phyloP scores from a whole-genome alignment of 2,888 invertebrate genomes.

The Celastrina argiolus region DNA sequence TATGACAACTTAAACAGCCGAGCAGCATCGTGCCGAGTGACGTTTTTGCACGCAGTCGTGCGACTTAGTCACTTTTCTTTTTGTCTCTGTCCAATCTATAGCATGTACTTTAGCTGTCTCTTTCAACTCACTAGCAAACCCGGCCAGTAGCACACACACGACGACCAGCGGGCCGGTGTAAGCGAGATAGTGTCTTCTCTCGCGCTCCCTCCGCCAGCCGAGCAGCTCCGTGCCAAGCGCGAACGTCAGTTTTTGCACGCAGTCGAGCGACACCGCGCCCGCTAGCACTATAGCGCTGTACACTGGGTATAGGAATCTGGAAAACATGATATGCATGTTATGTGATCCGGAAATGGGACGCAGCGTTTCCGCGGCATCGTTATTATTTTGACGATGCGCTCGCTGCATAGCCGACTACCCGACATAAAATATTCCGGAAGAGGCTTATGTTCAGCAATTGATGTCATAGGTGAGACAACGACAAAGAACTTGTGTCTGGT shows the following conservation, averaged over 20 bases:
- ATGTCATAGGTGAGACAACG: no score
- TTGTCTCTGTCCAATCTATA: neutral
- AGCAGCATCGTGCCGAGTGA: no score
- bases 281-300: conserved; percentile 93
- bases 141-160: conserved; percentile 77
- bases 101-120: neutral
- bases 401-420: no score
- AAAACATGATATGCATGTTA: no score
- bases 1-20: no score
- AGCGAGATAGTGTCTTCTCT: conserved; percentile 83
- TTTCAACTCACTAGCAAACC: conserved; percentile 59
- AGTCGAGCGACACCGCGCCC: conserved; percentile 87
- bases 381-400: no score
- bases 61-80: neutral
- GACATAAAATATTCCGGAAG: no score
- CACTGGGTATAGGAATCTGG: conserved; percentile 93
- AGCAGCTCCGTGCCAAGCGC: conserved; percentile 52
- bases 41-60: no score
- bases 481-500: no score
- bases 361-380: no score
- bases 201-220: conserved; percentile 53
- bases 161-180: conserved; percentile 85
- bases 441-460: no score
- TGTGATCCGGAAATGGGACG: no score
- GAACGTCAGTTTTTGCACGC: conserved; percentile 83